phyloP scores from a whole-genome alignment of 2,888 invertebrate species.

The Spisula solida region DNA sequence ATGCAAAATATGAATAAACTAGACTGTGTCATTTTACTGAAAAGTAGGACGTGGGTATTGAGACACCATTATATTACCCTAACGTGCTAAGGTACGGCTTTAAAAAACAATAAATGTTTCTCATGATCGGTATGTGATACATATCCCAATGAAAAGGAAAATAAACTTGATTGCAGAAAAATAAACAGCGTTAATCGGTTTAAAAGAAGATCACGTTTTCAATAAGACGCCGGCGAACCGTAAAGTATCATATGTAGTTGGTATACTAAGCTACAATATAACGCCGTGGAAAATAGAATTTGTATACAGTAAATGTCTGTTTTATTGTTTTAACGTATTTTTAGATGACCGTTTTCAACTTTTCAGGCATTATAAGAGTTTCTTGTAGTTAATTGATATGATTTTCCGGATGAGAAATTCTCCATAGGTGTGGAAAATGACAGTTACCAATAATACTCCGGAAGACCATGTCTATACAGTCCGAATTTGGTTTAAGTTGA shows the following conservation, averaged over 20 bases:
- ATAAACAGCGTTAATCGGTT: background rate
- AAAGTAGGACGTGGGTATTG: background rate
- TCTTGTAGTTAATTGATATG: no score
- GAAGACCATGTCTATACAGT: no score
- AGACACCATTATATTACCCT: background rate
- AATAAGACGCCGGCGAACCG: background rate
- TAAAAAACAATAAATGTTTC: background rate
- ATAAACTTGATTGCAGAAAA: slow-evolving; percentile 18
- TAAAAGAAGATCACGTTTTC: background rate
- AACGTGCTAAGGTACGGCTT: background rate
- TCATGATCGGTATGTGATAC: background rate
- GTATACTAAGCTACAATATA: background rate
- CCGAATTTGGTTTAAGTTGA: no score
- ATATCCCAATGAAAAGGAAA: background rate
- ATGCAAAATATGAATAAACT: background rate
- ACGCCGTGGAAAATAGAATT: background rate
- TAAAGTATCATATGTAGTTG: background rate
- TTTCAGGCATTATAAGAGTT: no score
- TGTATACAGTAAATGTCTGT: no score
- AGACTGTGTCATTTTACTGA: background rate
- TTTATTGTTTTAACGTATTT: no score
- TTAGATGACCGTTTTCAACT: no score
- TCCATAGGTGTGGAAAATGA: no score
- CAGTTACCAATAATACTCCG: no score
- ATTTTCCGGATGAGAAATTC: no score